phyloP scores from a whole-genome alignment of 2,888 invertebrate genomes.

The Pammene aurita region DNA sequence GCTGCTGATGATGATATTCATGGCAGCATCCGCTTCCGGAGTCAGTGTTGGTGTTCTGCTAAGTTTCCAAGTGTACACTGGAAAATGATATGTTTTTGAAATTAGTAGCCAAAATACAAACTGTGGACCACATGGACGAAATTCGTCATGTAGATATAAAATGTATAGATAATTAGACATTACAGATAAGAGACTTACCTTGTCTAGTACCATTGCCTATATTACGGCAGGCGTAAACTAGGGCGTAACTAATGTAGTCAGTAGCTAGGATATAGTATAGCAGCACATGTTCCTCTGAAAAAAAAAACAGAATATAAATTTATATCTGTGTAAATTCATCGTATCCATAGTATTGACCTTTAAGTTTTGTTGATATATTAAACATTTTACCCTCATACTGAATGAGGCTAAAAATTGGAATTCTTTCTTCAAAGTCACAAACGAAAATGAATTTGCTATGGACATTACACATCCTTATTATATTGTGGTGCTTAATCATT shows the following conservation, averaged over 20 bases:
- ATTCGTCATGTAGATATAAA: neutral
- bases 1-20: slow-evolving; percentile 53
- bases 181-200: slow-evolving; percentile 56
- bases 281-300: slow-evolving; percentile 29
- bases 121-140: neutral
- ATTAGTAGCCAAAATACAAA: too few relatives aligned
- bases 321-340: too few relatives aligned
- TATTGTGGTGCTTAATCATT: too few relatives aligned
- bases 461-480: too few relatives aligned
- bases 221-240: slow-evolving; percentile 46
- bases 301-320: neutral
- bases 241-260: slow-evolving; percentile 32
- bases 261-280: slow-evolving; percentile 23
- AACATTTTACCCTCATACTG: too few relatives aligned
- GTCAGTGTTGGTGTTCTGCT: slow-evolving; percentile 58
- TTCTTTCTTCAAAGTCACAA: too few relatives aligned
- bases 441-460: too few relatives aligned
- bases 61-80: slow-evolving; percentile 74
- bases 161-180: neutral
- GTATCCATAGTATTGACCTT: too few relatives aligned
- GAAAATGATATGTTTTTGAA: slow-evolving; percentile 7
- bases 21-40: slow-evolving; percentile 48
- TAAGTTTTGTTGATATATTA: too few relatives aligned
- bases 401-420: too few relatives aligned
- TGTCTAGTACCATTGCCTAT: slow-evolving; percentile 52